Evolutionary conservation across 1,140 invertebrate genomes (phyloP), one percentile per base, ranked within the genome.

Genomic region (Papilio aristodemus): DNA sequence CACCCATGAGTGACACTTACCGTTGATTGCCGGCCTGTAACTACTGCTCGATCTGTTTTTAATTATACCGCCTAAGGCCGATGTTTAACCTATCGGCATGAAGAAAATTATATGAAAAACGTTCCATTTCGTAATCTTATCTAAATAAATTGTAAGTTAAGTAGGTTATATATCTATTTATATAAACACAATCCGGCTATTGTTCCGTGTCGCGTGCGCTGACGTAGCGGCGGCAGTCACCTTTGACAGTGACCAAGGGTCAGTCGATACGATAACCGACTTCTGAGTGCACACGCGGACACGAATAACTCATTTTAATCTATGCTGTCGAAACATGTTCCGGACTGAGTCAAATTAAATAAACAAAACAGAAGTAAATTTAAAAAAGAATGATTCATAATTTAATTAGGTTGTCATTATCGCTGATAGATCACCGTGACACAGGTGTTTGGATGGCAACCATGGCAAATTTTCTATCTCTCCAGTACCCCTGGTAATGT

Each of bases 181-280:
- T 37, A 39, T 22, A 41, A 10, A 17, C 17, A 63, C 60, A 63
- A 25, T 63, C 13, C 14, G 19, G 11, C 60, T 25, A 41, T 63
- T 63, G 60, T 63, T 22, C 68, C 76, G 76, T 79, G 36, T 68
- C 74, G 80, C 67, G 32, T 39, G 14, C 9, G 36, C 19, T 60
- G 14, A 71, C 75, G 74, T 73, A 75, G 41, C 68, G 60, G 7
- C 9, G 54, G 13, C 36, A 17, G 68, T 74, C 67, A 73, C 58
- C 70, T 77, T 70, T 78, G 83, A 81, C 81, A 77, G 70, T 81
- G 80, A 78, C 79, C 81, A 69, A 74, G 72, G 84, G 81, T 85
- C 81, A 82, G 74, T n/a, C 73, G 71, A 78, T 77, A 80, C 71
- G 81, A 85, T 88, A 85, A 82, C 80, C 78, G 80, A 84, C 76